A percentile compares a stretch with the other conserved stretches of the same genome.
Evolutionary conservation across 2,888 invertebrate genomes (phyloP).

Genomic region (Suillia variegata): DNA sequence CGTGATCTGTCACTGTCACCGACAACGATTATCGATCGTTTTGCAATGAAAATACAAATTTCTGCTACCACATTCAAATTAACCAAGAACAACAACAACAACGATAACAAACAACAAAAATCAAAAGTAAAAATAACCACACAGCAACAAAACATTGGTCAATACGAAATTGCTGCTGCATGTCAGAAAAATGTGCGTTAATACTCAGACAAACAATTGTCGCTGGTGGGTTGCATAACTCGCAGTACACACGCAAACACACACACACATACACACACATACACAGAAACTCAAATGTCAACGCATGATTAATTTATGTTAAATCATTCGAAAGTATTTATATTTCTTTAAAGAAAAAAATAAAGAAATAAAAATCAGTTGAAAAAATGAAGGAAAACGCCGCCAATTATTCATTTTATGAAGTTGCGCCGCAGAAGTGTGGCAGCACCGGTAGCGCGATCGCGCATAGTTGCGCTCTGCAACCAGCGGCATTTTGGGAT

Average conservation of each 20-base stretch:
- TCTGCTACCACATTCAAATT: not conserved
- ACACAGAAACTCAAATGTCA: not conserved
- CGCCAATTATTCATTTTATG: not conserved
- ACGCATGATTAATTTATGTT: not conserved
- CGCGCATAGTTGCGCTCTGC: no score
- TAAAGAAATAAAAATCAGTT: not conserved
- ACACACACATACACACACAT: not conserved
- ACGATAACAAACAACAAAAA: no score
- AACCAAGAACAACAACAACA: no score
- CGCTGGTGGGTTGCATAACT: not conserved
- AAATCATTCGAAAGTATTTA: not conserved
- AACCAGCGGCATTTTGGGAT: not conserved
- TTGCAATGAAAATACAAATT: not conserved
- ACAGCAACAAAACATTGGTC: not conserved
- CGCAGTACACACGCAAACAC: not conserved
- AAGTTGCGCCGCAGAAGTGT: not conserved
- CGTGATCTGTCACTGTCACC: constrained; percentile 1
- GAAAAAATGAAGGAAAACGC: no score
- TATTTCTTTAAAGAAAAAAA: not conserved
- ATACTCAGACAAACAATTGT: not conserved
- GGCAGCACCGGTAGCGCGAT: no score
- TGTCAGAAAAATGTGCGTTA: not conserved
- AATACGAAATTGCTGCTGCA: not conserved
- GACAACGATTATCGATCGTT: constrained; percentile 2
- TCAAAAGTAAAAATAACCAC: not conserved